These are phyloP conservation scores for Schizopygopsis malacanthus DNA, from an alignment of 2,797 vertebrate genomes.

Conservation along the genomic window DNA sequence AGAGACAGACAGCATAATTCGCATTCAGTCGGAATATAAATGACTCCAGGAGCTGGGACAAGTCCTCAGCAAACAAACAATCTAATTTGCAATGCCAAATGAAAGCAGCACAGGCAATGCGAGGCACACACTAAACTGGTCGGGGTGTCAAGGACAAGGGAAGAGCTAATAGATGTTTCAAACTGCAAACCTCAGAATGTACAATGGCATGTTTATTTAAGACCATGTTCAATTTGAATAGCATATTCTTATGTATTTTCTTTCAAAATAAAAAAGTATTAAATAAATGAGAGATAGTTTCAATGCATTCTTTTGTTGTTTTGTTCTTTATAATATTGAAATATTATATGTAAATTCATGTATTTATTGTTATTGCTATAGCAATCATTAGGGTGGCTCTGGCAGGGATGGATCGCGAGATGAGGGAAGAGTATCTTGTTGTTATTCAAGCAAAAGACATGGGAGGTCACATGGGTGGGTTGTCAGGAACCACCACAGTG, in stretches of 20 bases:
- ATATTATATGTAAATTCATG: not conserved
- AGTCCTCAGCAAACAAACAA: conserved; percentile 73
- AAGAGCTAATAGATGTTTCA: conserved; percentile 43
- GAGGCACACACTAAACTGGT: conserved; percentile 23
- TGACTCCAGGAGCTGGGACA: conserved; percentile 69
- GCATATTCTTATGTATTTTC: not conserved
- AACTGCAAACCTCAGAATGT: conserved; percentile 20
- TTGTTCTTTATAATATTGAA: not conserved
- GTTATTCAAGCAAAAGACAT: conserved; percentile 99
- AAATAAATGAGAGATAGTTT: not conserved
- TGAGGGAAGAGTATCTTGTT: conserved; percentile 97
- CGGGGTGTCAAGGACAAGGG: conserved; percentile 29
- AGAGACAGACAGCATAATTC: conserved; percentile 79
- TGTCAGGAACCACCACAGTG: conserved; percentile 96
- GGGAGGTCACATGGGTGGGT: conserved; percentile 97
- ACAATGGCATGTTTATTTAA: not conserved
- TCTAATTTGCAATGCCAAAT: conserved; percentile 68
- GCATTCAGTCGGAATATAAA: conserved; percentile 80
- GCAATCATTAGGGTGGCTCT: conserved; percentile 97
- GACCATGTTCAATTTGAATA: not conserved
- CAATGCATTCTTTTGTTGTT: not conserved
- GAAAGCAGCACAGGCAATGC: conserved; percentile 37
- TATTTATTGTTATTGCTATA: conserved; percentile 66
- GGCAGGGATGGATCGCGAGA: conserved; percentile 97
- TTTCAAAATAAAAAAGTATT: not conserved